A percentile compares a stretch with the other conserved stretches of the same genome.
These are phyloP conservation scores for Habropoda laboriosa DNA, from an alignment of 1,140 invertebrate species.

Conservation along the genomic window DNA sequence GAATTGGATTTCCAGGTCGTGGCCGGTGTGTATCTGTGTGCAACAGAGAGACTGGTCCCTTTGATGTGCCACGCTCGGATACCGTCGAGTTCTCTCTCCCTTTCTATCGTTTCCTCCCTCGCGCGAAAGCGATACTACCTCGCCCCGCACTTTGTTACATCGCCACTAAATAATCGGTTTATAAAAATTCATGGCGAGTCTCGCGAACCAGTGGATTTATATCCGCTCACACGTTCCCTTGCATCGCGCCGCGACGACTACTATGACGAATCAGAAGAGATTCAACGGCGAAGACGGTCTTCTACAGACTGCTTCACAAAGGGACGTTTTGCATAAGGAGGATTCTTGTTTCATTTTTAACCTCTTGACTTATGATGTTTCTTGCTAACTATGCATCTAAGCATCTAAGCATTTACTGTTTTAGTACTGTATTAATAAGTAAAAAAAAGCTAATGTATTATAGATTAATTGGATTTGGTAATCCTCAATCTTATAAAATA, in stretches of 20 bases:
- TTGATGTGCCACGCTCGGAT: conserved; percentile 72
- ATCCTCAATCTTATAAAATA: too few species aligned
- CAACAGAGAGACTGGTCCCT: conserved; percentile 64
- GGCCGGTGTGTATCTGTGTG: conserved; percentile 57
- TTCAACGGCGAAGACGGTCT: neutral
- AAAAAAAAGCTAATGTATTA: too few species aligned
- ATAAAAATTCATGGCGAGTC: conserved; percentile 73
- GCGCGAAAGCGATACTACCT: conserved; percentile 13
- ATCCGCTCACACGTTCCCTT: conserved; percentile 14
- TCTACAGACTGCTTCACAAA: neutral
- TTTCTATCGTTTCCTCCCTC: neutral
- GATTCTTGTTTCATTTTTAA: too few species aligned
- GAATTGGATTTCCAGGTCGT: conserved; percentile 77
- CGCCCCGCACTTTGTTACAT: conserved; percentile 70
- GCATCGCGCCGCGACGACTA: neutral
- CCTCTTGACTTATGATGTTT: too few species aligned
- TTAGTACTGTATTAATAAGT: too few species aligned
- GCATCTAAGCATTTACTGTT: too few species aligned
- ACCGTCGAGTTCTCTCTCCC: conserved; percentile 47
- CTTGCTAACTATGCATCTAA: too few species aligned
- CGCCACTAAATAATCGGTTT: conserved; percentile 74
- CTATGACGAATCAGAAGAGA: conserved; percentile 1
- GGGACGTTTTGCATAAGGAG: too few species aligned
- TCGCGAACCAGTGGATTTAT: conserved; percentile 51
- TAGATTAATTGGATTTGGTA: too few species aligned